Evolutionary conservation across 1,140 invertebrate genomes (phyloP), one percentile per base, ranked within the genome.

Genomic region (Teleogryllus occipitalis): DNA sequence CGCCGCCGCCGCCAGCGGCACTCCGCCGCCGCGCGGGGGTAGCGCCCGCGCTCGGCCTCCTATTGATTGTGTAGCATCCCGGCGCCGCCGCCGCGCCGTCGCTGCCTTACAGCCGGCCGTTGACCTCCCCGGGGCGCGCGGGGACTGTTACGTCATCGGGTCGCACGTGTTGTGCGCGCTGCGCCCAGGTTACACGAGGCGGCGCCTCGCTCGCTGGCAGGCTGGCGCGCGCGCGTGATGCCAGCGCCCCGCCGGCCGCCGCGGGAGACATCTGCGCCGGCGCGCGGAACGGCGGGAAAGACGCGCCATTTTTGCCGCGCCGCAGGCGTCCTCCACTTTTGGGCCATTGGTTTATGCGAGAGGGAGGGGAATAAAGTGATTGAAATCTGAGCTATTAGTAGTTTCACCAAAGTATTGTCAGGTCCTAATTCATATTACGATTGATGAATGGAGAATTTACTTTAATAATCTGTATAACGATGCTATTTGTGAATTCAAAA

Each of bases 21-120:
- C 54, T 18, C 15, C 54, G 10, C 10, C 18, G 7, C 18, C 10
- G n/a, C 54, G 54, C 54, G 54, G 18, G 54, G 54, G 54, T 65
- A 65, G 54, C 54, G 54, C 54, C 54, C 54, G 54, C 54, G 18
- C 54, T 65, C 54, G 54, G 49, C 54, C 54, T 65, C 54, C 54
- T 65, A 65, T 65, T 65, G 54, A 65, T 65, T 65, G 54, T 65
- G 54, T 65, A 65, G 54, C 54, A 65, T 65, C 54, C 54, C 54
- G 54, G 49, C 54, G 54, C 54, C 54, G 54, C 54, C 18, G 54
- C 54, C 18, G 54, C 54, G 2, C 54, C 18, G 54, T 18, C 18
- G 54, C 54, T 18, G 54, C 54, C 54, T 65, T 65, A 65, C 54
- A 65, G 54, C 54, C 10, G 2, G 54, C 54, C 7, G 1, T 65